Conservation (phyloP, 2,113 vertebrate species). For the Chloropsis hardwickii region DNA sequence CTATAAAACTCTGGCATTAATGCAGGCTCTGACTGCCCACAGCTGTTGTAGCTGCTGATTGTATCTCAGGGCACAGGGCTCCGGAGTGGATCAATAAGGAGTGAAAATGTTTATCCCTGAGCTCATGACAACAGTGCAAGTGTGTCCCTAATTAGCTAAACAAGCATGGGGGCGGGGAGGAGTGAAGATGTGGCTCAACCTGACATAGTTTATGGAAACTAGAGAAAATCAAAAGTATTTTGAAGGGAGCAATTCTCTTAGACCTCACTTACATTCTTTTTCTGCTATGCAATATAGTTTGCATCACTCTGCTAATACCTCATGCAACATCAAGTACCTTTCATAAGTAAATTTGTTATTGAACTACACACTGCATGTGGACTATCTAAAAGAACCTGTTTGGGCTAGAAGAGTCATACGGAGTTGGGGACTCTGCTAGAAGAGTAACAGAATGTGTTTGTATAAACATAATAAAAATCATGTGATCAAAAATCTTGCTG, state of each 20-base stretch:
- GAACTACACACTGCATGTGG: rapidly evolving
- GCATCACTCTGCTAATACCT: background rate
- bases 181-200: rapidly evolving
- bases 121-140: background rate
- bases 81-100: rapidly evolving
- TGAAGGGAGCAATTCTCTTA: background rate
- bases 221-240: background rate
- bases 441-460: background rate
- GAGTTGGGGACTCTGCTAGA: background rate
- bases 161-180: rapidly evolving
- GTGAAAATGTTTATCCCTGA: background rate
- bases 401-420: background rate
- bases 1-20: rapidly evolving
- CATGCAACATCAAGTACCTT: background rate
- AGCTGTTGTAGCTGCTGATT: background rate
- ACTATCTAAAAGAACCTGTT: background rate
- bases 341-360: background rate
- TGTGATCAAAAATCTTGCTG: background rate
- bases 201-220: rapidly evolving
- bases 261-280: rapidly evolving
- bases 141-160: background rate
- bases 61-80: background rate
- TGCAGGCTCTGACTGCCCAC: background rate
- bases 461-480: background rate
- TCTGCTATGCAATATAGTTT: background rate